Percentiles rank a stretch among this genome's conserved stretches.
Conservation (phyloP, 2,888 invertebrate species). For the Chalcis sispes region DNA sequence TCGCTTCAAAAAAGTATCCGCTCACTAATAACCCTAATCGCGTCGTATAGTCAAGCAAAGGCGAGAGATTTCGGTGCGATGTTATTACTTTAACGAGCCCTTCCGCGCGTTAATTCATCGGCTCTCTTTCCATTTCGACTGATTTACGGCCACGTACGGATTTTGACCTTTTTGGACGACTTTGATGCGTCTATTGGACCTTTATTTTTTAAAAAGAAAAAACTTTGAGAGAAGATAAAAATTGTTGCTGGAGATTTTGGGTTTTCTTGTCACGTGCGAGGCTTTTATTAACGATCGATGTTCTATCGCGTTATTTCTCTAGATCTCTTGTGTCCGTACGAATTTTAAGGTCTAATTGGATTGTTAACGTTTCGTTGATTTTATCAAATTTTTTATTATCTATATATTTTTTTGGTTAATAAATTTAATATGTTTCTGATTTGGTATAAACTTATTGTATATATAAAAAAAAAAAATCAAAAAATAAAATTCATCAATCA, state of each 20-base stretch:
- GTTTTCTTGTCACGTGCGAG: neutral
- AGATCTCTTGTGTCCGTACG: neutral
- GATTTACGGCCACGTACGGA: conserved; percentile 7
- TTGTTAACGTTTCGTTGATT: neutral
- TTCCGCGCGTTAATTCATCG: conserved; percentile 38
- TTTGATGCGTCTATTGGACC: neutral
- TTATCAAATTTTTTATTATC: no score
- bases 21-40: neutral
- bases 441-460: no score
- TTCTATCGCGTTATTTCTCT: neutral
- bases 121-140: neutral
- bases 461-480: no score
- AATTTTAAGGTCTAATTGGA: neutral
- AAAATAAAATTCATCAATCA: no score
- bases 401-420: no score
- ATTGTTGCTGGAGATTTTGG: neutral
- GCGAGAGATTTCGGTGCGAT: conserved; percentile 6
- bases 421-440: no score
- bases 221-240: neutral
- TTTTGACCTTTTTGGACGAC: conserved; percentile 5
- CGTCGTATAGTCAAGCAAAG: neutral
- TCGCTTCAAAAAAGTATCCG: neutral
- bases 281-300: neutral
- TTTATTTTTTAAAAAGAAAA: neutral
- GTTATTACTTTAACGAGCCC: conserved; percentile 37